These are phyloP conservation scores for Brachynemurus nebulosus DNA, from an alignment of 2,888 invertebrate species.

Conservation along the genomic window DNA sequence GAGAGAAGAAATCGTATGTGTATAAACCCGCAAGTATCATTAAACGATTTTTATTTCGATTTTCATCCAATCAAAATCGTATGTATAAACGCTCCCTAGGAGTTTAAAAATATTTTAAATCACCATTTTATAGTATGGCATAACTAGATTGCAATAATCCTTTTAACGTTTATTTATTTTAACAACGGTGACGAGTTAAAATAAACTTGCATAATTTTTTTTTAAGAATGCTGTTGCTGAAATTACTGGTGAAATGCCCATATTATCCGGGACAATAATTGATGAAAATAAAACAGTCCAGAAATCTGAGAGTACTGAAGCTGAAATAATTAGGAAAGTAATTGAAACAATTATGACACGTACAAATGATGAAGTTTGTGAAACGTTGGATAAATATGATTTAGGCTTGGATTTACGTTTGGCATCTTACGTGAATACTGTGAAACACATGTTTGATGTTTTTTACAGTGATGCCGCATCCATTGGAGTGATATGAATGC, in stretches of 20 bases:
- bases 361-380: not conserved
- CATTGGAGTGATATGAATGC: too few relatives aligned
- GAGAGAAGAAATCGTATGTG: too few relatives aligned
- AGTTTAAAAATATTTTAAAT: too few relatives aligned
- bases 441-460: not conserved
- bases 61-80: too few relatives aligned
- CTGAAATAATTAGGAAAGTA: not conserved
- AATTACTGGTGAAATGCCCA: not conserved
- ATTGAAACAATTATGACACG: not conserved
- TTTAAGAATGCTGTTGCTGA: not conserved
- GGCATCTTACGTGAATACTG: not conserved
- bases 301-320: not conserved
- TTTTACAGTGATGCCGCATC: constrained; percentile 1
- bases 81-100: too few relatives aligned
- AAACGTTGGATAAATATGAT: constrained; percentile 1
- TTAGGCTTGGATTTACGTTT: not conserved
- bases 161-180: not conserved
- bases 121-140: not conserved
- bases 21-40: too few relatives aligned
- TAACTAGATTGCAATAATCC: not conserved
- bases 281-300: not conserved
- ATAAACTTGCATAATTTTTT: not conserved
- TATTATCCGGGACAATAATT: not conserved
- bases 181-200: not conserved
- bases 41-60: too few relatives aligned